phyloP scores from a whole-genome alignment of 1,140 invertebrate species.

The Dendroctonus valens region DNA sequence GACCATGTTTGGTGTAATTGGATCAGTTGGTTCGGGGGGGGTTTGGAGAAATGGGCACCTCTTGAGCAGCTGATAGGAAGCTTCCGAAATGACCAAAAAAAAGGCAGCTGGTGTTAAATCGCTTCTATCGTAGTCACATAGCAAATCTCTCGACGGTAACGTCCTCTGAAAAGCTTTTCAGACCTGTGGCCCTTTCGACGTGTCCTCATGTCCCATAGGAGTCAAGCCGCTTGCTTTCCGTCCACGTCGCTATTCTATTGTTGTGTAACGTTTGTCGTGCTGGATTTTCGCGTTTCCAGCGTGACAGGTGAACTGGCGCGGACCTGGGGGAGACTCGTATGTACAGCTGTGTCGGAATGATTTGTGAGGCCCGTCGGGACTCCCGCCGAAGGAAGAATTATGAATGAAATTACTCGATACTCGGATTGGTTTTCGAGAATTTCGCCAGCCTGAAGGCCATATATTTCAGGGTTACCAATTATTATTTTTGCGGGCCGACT shows the following conservation, averaged over 20 bases:
- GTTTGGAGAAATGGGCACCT: too few species aligned
- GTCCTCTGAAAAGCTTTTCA: slow-evolving; percentile 23
- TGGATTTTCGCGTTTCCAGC: slow-evolving; percentile 27
- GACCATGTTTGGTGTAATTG: too few species aligned
- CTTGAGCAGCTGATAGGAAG: background rate
- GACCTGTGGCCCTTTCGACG: slow-evolving; percentile 23
- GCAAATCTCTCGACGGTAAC: slow-evolving; percentile 14
- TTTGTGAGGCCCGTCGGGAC: slow-evolving; percentile 14
- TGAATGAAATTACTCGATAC: slow-evolving; percentile 15
- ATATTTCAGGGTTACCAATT: slow-evolving; percentile 1
- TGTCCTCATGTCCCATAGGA: slow-evolving; percentile 19
- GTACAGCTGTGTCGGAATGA: slow-evolving; percentile 24
- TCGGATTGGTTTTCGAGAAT: slow-evolving; percentile 15
- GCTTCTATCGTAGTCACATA: slow-evolving; percentile 15
- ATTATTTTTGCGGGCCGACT: background rate
- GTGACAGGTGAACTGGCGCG: slow-evolving; percentile 22
- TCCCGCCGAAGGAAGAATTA: slow-evolving; percentile 15
- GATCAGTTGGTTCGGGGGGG: too few species aligned
- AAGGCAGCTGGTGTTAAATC: background rate
- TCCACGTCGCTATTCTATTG: slow-evolving; percentile 31
- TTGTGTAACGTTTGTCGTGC: slow-evolving; percentile 30
- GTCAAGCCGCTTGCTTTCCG: slow-evolving; percentile 24
- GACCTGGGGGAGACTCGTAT: slow-evolving; percentile 22
- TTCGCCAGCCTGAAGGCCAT: slow-evolving; percentile 7
- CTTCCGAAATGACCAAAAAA: background rate